Percentiles rank a stretch among this genome's conserved stretches.
These are phyloP conservation scores for Sphenodon punctatus DNA, from an alignment of 2,797 vertebrate genomes.

Conservation along the genomic window DNA sequence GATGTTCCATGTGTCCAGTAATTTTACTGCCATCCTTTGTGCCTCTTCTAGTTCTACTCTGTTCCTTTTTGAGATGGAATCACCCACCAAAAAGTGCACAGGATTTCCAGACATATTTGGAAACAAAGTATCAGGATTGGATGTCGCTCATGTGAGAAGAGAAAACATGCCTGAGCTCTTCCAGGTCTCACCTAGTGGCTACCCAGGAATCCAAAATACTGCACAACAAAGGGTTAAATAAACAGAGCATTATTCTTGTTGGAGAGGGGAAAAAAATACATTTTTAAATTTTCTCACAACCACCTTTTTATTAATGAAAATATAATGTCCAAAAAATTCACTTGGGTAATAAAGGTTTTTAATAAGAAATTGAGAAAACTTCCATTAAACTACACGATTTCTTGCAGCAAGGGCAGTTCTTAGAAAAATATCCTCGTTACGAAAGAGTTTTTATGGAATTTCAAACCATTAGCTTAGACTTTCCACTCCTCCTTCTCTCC, in stretches of 20 bases:
- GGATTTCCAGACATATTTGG: no score
- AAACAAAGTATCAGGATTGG: no score
- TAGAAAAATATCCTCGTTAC: slow-evolving; percentile 21
- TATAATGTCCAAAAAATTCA: slow-evolving; percentile 40
- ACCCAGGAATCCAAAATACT: background rate
- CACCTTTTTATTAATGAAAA: slow-evolving; percentile 52
- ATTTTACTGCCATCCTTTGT: no score
- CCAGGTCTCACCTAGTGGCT: background rate
- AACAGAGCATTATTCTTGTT: background rate
- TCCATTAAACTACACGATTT: background rate
- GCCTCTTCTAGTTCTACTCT: no score
- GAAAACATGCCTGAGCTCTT: no score
- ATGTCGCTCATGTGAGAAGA: no score
- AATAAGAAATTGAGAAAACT: slow-evolving; percentile 43
- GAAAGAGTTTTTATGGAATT: slow-evolving; percentile 1
- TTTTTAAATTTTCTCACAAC: background rate
- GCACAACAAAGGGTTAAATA: background rate
- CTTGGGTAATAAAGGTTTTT: slow-evolving; percentile 45
- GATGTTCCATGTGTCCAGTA: no score
- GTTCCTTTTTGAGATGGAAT: no score
- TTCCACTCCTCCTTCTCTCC: background rate
- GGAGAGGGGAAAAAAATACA: slow-evolving; percentile 50
- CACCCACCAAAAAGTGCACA: no score
- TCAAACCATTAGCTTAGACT: background rate
- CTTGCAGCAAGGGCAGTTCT: background rate